phyloP scores from a whole-genome alignment of 2,888 invertebrate genomes.

The Seladonia tumulorum region DNA sequence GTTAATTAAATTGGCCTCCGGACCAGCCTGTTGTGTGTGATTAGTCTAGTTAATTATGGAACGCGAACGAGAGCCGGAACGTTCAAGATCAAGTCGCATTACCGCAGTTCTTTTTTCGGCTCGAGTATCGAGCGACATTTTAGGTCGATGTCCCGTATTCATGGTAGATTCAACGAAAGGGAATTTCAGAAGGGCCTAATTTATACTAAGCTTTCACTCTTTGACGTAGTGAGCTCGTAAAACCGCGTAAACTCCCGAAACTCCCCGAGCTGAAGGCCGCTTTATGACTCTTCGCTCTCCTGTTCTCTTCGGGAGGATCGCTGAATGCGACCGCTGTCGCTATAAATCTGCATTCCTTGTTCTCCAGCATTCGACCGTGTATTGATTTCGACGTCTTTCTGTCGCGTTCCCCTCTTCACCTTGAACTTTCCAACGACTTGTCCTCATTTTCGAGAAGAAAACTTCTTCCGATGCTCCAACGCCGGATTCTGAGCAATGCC shows the following conservation, averaged over 20 bases:
- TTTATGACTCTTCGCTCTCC: constrained; percentile 37
- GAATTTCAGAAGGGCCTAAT: constrained; percentile 54
- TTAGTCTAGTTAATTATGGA: constrained; percentile 32
- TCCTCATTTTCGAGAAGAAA: not conserved
- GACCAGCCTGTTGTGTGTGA: constrained; percentile 12
- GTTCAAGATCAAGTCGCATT: not conserved
- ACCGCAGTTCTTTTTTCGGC: constrained; percentile 21
- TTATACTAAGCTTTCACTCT: constrained; percentile 45
- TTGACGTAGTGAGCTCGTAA: constrained; percentile 24
- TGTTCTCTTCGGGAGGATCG: constrained; percentile 18
- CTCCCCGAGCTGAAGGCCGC: constrained; percentile 14
- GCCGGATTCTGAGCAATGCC: not conserved
- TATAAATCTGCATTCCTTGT: constrained; percentile 25
- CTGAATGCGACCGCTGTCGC: constrained; percentile 19
- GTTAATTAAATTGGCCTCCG: constrained; percentile 35
- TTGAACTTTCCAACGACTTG: constrained; percentile 21
- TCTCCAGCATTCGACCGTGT: constrained; percentile 5
- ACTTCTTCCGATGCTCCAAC: not conserved
- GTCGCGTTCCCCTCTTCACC: constrained; percentile 8
- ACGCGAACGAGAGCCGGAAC: not conserved
- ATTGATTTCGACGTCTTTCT: constrained; percentile 28
- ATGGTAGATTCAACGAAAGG: constrained; percentile 37
- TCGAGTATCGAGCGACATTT: constrained; percentile 9
- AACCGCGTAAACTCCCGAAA: constrained; percentile 18
- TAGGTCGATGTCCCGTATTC: constrained; percentile 27